A percentile compares a stretch with the other conserved stretches of the same genome.
These are phyloP conservation scores for Percopsis transmontana DNA, from an alignment of 2,113 vertebrate genomes.

Conservation along the genomic window DNA sequence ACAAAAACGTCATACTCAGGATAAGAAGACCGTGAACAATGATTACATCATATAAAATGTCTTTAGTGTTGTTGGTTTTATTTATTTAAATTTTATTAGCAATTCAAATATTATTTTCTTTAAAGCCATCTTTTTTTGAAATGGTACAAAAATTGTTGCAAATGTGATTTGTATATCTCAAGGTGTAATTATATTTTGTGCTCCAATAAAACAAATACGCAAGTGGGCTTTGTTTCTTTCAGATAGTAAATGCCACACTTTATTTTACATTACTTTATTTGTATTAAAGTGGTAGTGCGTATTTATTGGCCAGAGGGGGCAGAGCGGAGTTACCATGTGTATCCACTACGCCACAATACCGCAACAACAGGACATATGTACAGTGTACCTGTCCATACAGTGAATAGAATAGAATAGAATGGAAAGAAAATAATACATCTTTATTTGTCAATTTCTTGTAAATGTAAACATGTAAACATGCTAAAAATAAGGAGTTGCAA, in stretches of 20 bases:
- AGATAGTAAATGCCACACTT: not conserved
- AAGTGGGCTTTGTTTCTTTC: not conserved
- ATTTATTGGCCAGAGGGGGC: too few relatives aligned
- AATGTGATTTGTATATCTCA: constrained; percentile 77
- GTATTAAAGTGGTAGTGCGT: not conserved
- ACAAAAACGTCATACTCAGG: constrained; percentile 66
- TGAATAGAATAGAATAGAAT: too few relatives aligned
- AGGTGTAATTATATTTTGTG: constrained; percentile 80
- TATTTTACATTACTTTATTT: constrained; percentile 1
- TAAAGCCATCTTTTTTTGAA: constrained; percentile 64
- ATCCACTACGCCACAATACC: too few relatives aligned
- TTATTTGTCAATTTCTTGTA: too few relatives aligned
- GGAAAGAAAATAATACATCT: too few relatives aligned
- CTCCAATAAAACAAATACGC: constrained; percentile 71
- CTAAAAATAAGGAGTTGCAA: too few relatives aligned
- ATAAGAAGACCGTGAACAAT: constrained; percentile 54
- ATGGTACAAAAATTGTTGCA: constrained; percentile 64
- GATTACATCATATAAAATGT: constrained; percentile 50
- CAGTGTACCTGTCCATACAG: too few relatives aligned
- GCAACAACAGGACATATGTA: too few relatives aligned
- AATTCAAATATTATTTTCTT: constrained; percentile 63
- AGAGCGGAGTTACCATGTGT: too few relatives aligned
- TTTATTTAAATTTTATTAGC: constrained; percentile 73
- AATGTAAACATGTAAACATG: too few relatives aligned
- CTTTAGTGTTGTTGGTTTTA: constrained; percentile 68